Conservation (phyloP, 2,888 invertebrate genomes). For the Lacanobia wlatinum region DNA sequence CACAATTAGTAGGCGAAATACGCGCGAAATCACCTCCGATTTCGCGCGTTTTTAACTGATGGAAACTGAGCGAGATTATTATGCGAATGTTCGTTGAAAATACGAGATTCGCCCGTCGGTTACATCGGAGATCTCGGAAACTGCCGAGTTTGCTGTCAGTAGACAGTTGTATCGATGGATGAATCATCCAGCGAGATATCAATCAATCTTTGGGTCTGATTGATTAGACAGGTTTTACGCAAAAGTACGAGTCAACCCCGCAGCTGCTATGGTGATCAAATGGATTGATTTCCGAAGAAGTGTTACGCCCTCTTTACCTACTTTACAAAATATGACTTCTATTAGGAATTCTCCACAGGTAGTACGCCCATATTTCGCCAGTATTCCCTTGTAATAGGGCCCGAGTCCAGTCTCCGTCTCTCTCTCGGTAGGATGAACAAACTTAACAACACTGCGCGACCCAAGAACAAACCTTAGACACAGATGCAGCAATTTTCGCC, state of each 20-base stretch:
- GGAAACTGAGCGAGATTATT: too few relatives aligned
- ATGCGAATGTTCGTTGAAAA: neutral
- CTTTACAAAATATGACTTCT: too few relatives aligned
- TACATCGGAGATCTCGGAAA: neutral
- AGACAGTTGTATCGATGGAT: neutral
- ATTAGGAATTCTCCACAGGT: too few relatives aligned
- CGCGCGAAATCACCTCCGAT: too few relatives aligned
- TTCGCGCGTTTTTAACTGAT: too few relatives aligned
- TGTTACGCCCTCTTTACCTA: too few relatives aligned
- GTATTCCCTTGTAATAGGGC: too few relatives aligned
- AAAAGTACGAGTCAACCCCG: neutral
- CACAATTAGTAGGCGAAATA: neutral
- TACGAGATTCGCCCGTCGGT: neutral
- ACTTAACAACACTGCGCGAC: too few relatives aligned
- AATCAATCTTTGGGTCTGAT: conserved; percentile 25
- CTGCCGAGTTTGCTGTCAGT: neutral
- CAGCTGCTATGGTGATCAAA: conserved; percentile 8
- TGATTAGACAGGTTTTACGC: conserved; percentile 21
- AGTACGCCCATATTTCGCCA: too few relatives aligned
- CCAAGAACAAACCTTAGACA: too few relatives aligned
- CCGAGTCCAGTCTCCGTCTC: too few relatives aligned
- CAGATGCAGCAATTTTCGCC: neutral
- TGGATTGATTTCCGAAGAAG: conserved; percentile 4
- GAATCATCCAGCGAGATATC: conserved; percentile 5
- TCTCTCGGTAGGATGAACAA: too few relatives aligned